Base-by-base conservation (phyloP, 2,113 vertebrate species). In the Piprites chloris region DNA sequence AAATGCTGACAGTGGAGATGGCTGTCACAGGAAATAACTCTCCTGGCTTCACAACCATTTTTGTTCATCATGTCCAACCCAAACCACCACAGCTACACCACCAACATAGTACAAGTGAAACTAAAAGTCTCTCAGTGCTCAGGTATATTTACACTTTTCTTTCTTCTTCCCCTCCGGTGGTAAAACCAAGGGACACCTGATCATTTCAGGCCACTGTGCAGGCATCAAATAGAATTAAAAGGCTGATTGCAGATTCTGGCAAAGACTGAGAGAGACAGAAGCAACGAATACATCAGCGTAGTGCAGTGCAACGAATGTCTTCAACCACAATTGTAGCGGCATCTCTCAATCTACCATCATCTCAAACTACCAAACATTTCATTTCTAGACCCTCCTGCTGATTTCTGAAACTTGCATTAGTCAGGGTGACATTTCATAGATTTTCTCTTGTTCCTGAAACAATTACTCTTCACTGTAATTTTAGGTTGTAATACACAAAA, bases 341-440 rank as follows among this genome's bases (percentile, higher is more conserved):
- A 74, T 8, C 35, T 81, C 55, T 55, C 12, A 63, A 30, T 63
- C 61, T 41, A 63, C 37, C 37, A 62, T 9, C 8, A 41, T 20
- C 59, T 62, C 26, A 30, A 41, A 41, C 11, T 41, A 41, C 12
- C 12, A 63, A 56, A 61, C 20, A 14, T 37, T 87, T 79, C 17
- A 66, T 53, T 89, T 93, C 15, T 82, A 94, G 23, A 39, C 14
- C 14, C 6, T 68, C 61, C 47, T 50, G 32, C 35, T 93, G 80
- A 80, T 30, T 86, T 59, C 63, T 61, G 42, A 83, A 96, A 86
- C 33, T 59, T 76, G 9, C 33, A 89, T 63, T 73, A 56, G 93
- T 59, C 35, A 49, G 33, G 4, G 10, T 63, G 27, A 44, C 24
- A 84, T 37, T 59, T 88, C 41, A 49, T 4, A 41, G 52, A 44